Evolutionary conservation across 1,140 invertebrate genomes (phyloP).

Genomic region (Cardiocondyla obscurior): DNA sequence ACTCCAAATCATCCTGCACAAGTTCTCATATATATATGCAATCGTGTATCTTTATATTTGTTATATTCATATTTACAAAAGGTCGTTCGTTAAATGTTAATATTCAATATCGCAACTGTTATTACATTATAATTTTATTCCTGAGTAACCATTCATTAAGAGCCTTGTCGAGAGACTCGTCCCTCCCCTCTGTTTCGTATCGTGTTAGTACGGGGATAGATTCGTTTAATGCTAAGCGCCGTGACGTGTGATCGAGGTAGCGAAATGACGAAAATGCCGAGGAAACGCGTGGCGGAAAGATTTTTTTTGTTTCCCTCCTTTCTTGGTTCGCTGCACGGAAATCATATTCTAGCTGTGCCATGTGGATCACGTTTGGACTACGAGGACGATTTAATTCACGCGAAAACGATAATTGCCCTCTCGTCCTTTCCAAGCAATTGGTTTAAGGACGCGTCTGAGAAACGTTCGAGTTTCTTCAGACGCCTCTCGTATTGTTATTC

Average conservation of each 20-base stretch:
- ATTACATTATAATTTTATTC: slow-evolving; percentile 79
- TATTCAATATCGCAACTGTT: slow-evolving; percentile 79
- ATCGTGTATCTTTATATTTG: slow-evolving; percentile 71
- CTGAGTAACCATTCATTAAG: slow-evolving; percentile 79
- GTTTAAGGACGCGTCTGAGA: too few species aligned
- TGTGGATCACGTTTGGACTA: slow-evolving; percentile 6
- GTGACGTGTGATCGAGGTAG: slow-evolving; percentile 54
- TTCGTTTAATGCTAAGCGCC: slow-evolving; percentile 46
- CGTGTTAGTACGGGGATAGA: slow-evolving; percentile 46
- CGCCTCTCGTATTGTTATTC: neutral
- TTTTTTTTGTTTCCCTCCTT: neutral
- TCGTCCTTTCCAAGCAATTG: neutral
- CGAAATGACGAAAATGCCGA: slow-evolving; percentile 37
- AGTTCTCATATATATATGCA: slow-evolving; percentile 32
- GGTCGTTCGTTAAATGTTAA: slow-evolving; percentile 76
- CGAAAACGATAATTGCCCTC: neutral
- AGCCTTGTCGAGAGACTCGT: slow-evolving; percentile 68
- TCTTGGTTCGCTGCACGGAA: neutral
- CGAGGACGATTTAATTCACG: neutral
- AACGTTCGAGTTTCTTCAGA: neutral
- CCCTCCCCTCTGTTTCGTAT: slow-evolving; percentile 36
- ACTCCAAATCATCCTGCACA: slow-evolving; percentile 51
- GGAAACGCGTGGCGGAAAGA: neutral
- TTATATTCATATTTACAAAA: slow-evolving; percentile 81
- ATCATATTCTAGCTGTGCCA: slow-evolving; percentile 5